Evolutionary conservation across 1,140 invertebrate species (phyloP).

Genomic region (Drosophila bipectinata): DNA sequence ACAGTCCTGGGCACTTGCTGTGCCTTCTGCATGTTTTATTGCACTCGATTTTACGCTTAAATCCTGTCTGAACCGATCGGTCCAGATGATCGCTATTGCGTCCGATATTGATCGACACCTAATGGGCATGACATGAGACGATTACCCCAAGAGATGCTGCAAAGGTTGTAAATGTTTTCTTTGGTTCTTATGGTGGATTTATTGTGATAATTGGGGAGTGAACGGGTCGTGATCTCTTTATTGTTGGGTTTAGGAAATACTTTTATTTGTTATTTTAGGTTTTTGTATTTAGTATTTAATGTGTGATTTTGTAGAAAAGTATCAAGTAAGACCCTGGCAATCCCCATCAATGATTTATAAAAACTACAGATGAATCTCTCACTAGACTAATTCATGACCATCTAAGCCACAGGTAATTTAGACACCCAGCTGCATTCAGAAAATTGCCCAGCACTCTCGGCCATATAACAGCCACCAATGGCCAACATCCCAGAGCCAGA

Average conservation of each 20-base stretch:
- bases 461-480: slow-evolving; percentile 33
- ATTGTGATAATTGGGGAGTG: slow-evolving; percentile 7
- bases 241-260: neutral
- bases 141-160: slow-evolving; percentile 41
- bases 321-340: too few species aligned
- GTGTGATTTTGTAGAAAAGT: too few species aligned
- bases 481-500: slow-evolving; percentile 3
- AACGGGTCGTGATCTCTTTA: neutral
- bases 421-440: slow-evolving; percentile 20
- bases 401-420: slow-evolving; percentile 18
- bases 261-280: slow-evolving; percentile 17
- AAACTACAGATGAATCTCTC: neutral
- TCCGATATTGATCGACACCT: slow-evolving; percentile 38
- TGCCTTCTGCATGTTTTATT: slow-evolving; percentile 54
- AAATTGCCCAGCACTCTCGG: slow-evolving; percentile 41
- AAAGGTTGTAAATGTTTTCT: slow-evolving; percentile 31
- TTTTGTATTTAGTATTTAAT: neutral
- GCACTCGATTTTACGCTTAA: slow-evolving; percentile 76
- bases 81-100: slow-evolving; percentile 27
- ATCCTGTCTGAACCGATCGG: slow-evolving; percentile 29
- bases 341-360: neutral
- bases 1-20: slow-evolving; percentile 69
- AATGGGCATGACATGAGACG: slow-evolving; percentile 70
- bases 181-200: slow-evolving; percentile 15
- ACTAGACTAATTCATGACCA: slow-evolving; percentile 1